These are phyloP conservation scores for Campoletis sonorensis DNA, from an alignment of 1,140 invertebrate species.

Conservation along the genomic window DNA sequence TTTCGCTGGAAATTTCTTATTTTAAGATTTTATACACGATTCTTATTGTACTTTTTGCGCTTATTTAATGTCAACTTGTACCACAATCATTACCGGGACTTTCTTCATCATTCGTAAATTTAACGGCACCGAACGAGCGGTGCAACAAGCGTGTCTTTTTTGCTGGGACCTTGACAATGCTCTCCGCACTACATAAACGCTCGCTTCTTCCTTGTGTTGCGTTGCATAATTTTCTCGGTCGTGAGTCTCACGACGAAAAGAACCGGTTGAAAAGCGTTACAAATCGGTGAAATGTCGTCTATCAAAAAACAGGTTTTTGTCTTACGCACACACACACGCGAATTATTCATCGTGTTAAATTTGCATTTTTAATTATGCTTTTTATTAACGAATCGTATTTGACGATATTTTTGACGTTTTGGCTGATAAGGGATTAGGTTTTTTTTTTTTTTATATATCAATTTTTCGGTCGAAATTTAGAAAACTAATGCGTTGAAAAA, in stretches of 20 bases:
- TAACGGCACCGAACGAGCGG: conserved; percentile 42
- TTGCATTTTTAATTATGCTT: neutral
- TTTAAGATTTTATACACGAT: too few species aligned
- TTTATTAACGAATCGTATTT: neutral
- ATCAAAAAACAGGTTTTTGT: neutral
- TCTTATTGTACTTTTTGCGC: neutral
- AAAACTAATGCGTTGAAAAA: too few species aligned
- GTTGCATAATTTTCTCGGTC: conserved; percentile 16
- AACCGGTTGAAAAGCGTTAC: conserved; percentile 31
- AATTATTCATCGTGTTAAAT: neutral
- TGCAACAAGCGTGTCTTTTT: conserved; percentile 26
- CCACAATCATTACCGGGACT: neutral
- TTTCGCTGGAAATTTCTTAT: too few species aligned
- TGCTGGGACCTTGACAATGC: conserved; percentile 38
- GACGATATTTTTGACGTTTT: neutral
- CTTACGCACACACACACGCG: too few species aligned
- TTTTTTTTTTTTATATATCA: too few species aligned
- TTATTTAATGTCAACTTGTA: neutral
- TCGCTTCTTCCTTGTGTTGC: conserved; percentile 22
- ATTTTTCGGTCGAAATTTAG: too few species aligned
- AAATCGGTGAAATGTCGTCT: neutral
- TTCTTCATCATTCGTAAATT: conserved; percentile 36
- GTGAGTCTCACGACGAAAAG: conserved; percentile 1
- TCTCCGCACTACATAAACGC: neutral
- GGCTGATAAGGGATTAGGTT: too few species aligned